Base-by-base conservation (phyloP, 2,797 vertebrate species). In the Macropus fuliginosus region DNA sequence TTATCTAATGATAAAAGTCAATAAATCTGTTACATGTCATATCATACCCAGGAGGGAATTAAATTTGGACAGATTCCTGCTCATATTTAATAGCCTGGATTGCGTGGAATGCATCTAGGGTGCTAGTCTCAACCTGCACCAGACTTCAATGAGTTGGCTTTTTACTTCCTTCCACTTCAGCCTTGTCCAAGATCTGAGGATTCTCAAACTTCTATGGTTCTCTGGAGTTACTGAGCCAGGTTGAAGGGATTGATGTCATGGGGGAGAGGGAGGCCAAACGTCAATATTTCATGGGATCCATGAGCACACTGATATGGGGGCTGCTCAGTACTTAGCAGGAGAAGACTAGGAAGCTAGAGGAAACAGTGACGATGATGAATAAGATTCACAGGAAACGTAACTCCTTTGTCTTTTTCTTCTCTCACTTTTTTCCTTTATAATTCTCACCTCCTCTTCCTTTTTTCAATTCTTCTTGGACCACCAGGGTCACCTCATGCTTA, bases 1-100 rank as follows among this genome's bases (percentile, higher is more conserved):
- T 91, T 95, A 93, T 87, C 91, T 66, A 93, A 92, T 93, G 94
- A 96, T 95, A 93, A 93, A 96, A 97, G 91, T 31, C 92, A 54
- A 66, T 96, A 14, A 94, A 94, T 91, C 55, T 94, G 56, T 12
- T 96, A 29, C 40, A 24, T 62, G 95, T 94, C 92, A 93, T 46
- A 93, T 96, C 92, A 81, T 54, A 62, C 57, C 94, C 10, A 0
- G 56, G 90, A 90, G 46, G 93, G 91, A 46, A 5, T 3, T 54
- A 59, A 54, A 34, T 57, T 96, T 59, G 55, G 87, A 2, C 54
- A 66, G 21, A 91, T 96, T 95, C 6, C n/a, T 40, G 29, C 31
- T 96, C 95, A 28, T 12, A 46, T 59, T 95, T 95, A 91, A 92
- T 27, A 5, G 2, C 9, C 89, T 94, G 90, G 90, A 97, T 97